Evolutionary conservation across 92 coral and sea anemone species (phyloP).

Genomic region (Parazoanthus darwini): DNA sequence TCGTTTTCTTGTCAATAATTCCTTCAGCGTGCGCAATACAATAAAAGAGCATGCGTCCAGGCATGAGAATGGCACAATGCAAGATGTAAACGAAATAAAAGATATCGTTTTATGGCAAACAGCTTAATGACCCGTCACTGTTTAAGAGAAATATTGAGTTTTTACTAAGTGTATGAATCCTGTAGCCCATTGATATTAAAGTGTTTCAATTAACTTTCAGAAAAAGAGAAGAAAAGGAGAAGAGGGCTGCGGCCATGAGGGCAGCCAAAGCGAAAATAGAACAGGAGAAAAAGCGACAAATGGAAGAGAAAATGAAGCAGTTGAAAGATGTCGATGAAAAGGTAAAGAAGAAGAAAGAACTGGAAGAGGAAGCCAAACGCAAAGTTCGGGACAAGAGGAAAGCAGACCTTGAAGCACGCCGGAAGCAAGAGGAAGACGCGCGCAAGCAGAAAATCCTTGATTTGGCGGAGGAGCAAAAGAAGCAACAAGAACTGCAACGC

Average conservation of each 20-base stretch:
- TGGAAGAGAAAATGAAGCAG: constrained; percentile 71
- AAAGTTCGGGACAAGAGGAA: constrained; percentile 78
- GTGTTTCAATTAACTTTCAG: constrained; percentile 44
- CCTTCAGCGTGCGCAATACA: too few species aligned
- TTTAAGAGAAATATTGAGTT: too few species aligned
- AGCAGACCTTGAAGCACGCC: constrained; percentile 84
- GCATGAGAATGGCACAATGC: too few species aligned
- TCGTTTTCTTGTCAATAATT: too few species aligned
- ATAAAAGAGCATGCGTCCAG: too few species aligned
- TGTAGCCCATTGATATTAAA: not conserved
- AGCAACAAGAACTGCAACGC: constrained; percentile 74
- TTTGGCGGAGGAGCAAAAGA: constrained; percentile 70
- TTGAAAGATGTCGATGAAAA: constrained; percentile 69
- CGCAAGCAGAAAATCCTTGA: constrained; percentile 63
- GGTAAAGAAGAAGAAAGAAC: constrained; percentile 74
- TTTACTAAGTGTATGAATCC: too few species aligned
- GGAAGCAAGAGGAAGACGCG: constrained; percentile 78
- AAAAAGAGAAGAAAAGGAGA: constrained; percentile 84
- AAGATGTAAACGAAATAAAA: too few species aligned
- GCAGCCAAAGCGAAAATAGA: constrained; percentile 78
- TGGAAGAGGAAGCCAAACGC: constrained; percentile 86
- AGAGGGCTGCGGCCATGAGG: constrained; percentile 82
- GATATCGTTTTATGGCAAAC: too few species aligned
- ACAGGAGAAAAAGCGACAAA: constrained; percentile 74
- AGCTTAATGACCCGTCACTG: too few species aligned